phyloP scores from a whole-genome alignment of 2,797 vertebrate species.

The Dendrocincla tyrannina region DNA sequence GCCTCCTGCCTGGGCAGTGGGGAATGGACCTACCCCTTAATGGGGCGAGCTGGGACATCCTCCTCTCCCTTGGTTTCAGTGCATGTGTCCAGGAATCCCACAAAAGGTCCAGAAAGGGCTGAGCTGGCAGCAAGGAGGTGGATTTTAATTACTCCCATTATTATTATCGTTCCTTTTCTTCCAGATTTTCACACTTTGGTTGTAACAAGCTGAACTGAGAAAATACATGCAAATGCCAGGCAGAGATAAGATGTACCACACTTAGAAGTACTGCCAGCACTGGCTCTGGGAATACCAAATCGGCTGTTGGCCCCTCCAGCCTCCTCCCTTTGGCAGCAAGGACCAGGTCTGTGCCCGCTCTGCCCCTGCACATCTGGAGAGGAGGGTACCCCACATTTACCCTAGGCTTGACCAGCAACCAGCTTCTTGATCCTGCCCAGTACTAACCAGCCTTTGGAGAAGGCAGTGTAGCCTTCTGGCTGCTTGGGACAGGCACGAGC shows the following conservation, averaged over 20 bases:
- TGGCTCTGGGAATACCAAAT: not conserved
- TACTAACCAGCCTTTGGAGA: not conserved
- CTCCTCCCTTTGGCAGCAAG: not conserved
- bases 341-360: not conserved
- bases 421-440: not conserved
- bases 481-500: not conserved
- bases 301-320: not conserved
- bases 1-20: not conserved
- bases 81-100: not conserved
- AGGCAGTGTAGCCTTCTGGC: not conserved
- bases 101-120: not conserved
- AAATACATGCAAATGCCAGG: slow-evolving; percentile 44
- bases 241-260: slow-evolving; percentile 32
- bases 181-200: slow-evolving; percentile 62
- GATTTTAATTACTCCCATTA: slow-evolving; percentile 63
- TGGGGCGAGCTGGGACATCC: fast-evolving
- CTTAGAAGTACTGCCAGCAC: slow-evolving; percentile 43
- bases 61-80: not conserved
- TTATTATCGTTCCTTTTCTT: slow-evolving; percentile 49
- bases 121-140: slow-evolving; percentile 8
- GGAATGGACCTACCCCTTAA: not conserved
- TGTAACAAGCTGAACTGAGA: slow-evolving; percentile 59
- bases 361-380: not conserved
- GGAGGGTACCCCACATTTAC: not conserved
- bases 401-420: fast-evolving